Percentiles rank a stretch among this genome's conserved stretches.
These are phyloP conservation scores for Myocastor coypus DNA, from an alignment of 2,113 vertebrate genomes.

Conservation along the genomic window DNA sequence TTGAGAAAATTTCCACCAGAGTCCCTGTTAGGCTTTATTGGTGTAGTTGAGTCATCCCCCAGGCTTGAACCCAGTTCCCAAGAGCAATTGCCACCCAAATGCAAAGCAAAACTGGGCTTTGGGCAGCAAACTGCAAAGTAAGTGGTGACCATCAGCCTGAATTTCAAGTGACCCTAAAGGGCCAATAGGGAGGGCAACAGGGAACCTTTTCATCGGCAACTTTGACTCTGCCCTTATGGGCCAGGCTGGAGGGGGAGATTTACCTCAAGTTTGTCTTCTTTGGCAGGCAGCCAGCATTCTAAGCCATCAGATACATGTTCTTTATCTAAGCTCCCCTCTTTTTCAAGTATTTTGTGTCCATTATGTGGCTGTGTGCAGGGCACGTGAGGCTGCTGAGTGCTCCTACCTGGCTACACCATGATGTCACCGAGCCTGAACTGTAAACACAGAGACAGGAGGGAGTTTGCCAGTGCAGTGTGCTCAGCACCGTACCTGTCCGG, in stretches of 20 bases:
- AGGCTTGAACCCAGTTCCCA: background rate
- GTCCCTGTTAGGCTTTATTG: background rate
- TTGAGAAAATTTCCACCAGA: background rate
- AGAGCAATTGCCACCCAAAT: background rate
- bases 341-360: background rate
- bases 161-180: background rate
- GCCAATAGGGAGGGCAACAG: background rate
- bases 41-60: background rate
- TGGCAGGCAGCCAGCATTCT: background rate
- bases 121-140: background rate
- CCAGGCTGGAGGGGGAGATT: background rate
- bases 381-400: background rate
- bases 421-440: background rate
- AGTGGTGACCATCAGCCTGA: background rate
- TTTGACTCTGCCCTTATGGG: background rate
- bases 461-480: background rate
- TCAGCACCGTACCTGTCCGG: background rate
- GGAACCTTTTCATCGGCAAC: background rate
- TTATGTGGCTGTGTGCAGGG: background rate
- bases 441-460: background rate
- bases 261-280: background rate
- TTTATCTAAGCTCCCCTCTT: background rate
- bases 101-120: background rate
- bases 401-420: background rate
- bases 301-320: background rate